Base-by-base conservation (phyloP, 1,140 invertebrate genomes). In the Galendromus occidentalis region DNA sequence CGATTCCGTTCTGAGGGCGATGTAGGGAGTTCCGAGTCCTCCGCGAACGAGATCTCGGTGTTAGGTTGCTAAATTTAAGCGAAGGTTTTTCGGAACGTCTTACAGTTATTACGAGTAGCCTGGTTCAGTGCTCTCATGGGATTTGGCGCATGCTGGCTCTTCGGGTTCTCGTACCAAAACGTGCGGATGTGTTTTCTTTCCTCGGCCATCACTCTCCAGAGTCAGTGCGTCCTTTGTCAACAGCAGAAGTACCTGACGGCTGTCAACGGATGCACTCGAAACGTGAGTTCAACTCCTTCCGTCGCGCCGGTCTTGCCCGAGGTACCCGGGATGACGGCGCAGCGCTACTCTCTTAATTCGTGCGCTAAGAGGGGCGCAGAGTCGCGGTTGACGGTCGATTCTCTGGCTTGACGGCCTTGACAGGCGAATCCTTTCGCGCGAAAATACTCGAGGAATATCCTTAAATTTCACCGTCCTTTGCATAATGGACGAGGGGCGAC, bases 111-210 rank as follows among this genome's bases (percentile, higher is more conserved):
- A 14, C 51, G 51, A 14, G 51, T 59, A 1, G 51, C 51, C 12
- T 59, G 51, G 51, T 9, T 59, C 14, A 59, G 51, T 22, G 51
- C 51, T 25, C 14, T 59, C 14, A 14, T 59, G 14, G 51, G 51
- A 17, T 59, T 59, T 12, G 51, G 51, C 51, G 51, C 51, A 9
- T 59, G 14, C 20, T 59, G 51, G 51, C 20, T 59, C 14, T 59
- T 59, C 25, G 51, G 51, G 9, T 25, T 59, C 22, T 59, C 51
- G 33, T 59, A 59, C 25, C 51, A 59, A 25, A 59, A 59, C 33
- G 51, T 59, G 2, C 51, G 51, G 22, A 59, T 59, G 51, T 59
- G 51, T 25, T 59, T 59, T 25, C 51, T 59, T 17, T 59, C 51
- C 6, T 59, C 51, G 14, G 51, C 51, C 14, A 25, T 59, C 51